phyloP scores from a whole-genome alignment of 2,888 invertebrate genomes.

The Phymatocera aterrima region DNA sequence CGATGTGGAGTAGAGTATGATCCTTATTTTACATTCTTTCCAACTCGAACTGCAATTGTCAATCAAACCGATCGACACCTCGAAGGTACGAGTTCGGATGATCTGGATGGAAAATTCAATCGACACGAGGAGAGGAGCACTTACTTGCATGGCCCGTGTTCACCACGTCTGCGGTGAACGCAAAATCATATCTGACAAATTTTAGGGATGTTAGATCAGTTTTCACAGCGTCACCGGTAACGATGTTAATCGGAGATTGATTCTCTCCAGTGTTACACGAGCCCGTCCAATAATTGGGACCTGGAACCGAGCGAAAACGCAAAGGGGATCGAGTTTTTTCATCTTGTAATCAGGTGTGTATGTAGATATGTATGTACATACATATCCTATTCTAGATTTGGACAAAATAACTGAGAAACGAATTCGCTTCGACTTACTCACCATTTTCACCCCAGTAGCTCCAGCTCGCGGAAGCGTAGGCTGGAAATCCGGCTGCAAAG shows the following conservation, averaged over 20 bases:
- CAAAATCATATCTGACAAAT: conserved; percentile 78
- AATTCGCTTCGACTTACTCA: no score
- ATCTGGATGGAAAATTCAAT: no score
- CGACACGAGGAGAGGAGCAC: conserved; percentile 48
- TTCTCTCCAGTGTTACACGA: conserved; percentile 79
- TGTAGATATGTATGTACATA: no score
- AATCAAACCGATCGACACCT: no score
- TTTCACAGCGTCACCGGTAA: conserved; percentile 76
- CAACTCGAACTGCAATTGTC: no score
- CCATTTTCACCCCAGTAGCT: conserved; percentile 61
- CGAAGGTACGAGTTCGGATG: no score
- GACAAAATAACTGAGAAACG: neutral
- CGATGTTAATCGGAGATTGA: conserved; percentile 89
- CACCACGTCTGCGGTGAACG: conserved; percentile 75
- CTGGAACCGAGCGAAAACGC: conserved; percentile 51
- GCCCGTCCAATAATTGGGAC: conserved; percentile 79
- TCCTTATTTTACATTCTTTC: no score
- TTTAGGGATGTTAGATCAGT: conserved; percentile 75
- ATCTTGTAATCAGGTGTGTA: no score
- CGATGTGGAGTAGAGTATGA: no score
- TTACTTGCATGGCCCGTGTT: conserved; percentile 86
- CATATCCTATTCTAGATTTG: no score
- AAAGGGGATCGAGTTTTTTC: neutral
- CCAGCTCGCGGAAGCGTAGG: conserved; percentile 56
- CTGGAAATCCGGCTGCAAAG: conserved; percentile 5